Percentiles rank a stretch among this genome's conserved stretches.
These are phyloP conservation scores for Chaunax sp. DNA, from an alignment of 2,797 vertebrate species.

Conservation along the genomic window DNA sequence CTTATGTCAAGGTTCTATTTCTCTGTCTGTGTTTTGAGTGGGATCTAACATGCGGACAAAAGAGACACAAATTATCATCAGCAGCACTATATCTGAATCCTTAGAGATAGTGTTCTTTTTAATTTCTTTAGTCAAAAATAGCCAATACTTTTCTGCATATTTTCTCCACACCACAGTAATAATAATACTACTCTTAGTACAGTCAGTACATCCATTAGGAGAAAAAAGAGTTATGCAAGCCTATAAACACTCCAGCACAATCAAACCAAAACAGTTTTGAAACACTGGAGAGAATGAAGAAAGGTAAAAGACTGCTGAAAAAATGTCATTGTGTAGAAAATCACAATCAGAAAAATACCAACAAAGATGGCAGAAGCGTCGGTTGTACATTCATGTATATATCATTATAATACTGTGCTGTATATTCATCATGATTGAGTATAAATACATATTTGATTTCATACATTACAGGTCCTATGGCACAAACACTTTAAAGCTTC, in stretches of 20 bases:
- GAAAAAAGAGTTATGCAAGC: slow-evolving; percentile 70
- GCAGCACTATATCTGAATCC: slow-evolving; percentile 18
- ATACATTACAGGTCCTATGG: slow-evolving; percentile 71
- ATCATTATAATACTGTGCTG: slow-evolving; percentile 76
- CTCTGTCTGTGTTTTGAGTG: neutral
- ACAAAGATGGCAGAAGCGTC: slow-evolving; percentile 65
- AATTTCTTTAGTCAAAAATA: slow-evolving; percentile 76
- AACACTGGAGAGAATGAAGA: slow-evolving; percentile 61
- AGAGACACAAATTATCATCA: slow-evolving; percentile 15
- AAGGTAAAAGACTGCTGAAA: slow-evolving; percentile 67
- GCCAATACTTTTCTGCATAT: slow-evolving; percentile 67
- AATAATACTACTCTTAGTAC: slow-evolving; percentile 71
- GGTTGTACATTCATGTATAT: slow-evolving; percentile 75
- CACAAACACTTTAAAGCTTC: slow-evolving; percentile 75
- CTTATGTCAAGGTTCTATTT: too few species aligned
- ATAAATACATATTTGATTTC: slow-evolving; percentile 70
- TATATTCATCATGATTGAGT: slow-evolving; percentile 60
- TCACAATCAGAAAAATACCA: slow-evolving; percentile 72
- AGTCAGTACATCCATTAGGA: slow-evolving; percentile 75
- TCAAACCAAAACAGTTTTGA: slow-evolving; percentile 65
- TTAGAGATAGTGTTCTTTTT: slow-evolving; percentile 67
- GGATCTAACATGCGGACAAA: neutral
- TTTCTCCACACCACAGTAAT: slow-evolving; percentile 70
- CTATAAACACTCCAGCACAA: slow-evolving; percentile 68
- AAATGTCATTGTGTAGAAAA: slow-evolving; percentile 73